phyloP scores from a whole-genome alignment of 2,113 vertebrate genomes.

The Anoplopoma fimbria region DNA sequence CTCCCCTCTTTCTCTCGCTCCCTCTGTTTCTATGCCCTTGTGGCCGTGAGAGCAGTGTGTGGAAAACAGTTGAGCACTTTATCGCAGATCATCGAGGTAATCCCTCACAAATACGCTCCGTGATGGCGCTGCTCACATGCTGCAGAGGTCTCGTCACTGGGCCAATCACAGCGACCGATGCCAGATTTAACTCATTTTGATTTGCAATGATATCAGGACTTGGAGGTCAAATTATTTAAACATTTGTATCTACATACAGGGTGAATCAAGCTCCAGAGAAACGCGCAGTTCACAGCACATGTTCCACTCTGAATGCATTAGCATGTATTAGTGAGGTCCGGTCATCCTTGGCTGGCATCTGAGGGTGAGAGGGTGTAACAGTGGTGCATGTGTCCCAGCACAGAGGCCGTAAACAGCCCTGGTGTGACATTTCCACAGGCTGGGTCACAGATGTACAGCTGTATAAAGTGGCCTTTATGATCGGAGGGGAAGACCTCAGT shows the following conservation, averaged over 20 bases:
- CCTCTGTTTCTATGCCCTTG: slow-evolving; percentile 67
- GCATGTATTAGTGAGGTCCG: slow-evolving; percentile 63
- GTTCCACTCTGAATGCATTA: slow-evolving; percentile 64
- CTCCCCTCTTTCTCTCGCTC: slow-evolving; percentile 38
- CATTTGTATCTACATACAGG: slow-evolving; percentile 45
- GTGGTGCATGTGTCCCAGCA: slow-evolving; percentile 37
- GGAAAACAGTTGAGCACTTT: slow-evolving; percentile 82
- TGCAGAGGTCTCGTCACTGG: slow-evolving; percentile 27
- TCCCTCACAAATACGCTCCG: slow-evolving; percentile 70
- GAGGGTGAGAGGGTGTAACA: slow-evolving; percentile 42
- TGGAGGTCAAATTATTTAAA: slow-evolving; percentile 64
- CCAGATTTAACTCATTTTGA: slow-evolving; percentile 47
- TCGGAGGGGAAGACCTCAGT: slow-evolving; percentile 38
- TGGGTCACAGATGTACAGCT: slow-evolving; percentile 59
- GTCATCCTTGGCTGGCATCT: slow-evolving; percentile 50
- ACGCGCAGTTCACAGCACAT: slow-evolving; percentile 31
- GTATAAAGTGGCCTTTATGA: slow-evolving; percentile 70
- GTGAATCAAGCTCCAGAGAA: slow-evolving; percentile 19
- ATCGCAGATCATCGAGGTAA: slow-evolving; percentile 76
- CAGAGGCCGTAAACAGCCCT: slow-evolving; percentile 35
- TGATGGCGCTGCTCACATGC: slow-evolving; percentile 53
- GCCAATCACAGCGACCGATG: slow-evolving; percentile 11
- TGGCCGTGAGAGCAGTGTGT: slow-evolving; percentile 63
- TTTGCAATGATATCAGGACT: slow-evolving; percentile 25
- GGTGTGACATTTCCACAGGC: slow-evolving; percentile 64